Evolutionary conservation across 2,113 vertebrate species (phyloP).

Genomic region (Vombatus ursinus): DNA sequence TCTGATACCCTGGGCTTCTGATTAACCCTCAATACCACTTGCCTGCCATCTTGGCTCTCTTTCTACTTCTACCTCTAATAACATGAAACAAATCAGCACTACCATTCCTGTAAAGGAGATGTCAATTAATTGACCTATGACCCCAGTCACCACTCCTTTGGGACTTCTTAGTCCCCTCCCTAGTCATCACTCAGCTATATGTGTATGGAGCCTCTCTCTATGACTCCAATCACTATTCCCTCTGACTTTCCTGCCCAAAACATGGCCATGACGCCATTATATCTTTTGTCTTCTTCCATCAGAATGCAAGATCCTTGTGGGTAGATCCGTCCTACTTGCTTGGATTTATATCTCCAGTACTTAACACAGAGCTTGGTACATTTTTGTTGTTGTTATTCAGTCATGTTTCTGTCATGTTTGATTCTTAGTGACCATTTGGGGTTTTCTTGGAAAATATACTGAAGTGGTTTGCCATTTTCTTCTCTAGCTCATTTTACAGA

Average conservation of each 20-base stretch:
- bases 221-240: neutral
- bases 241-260: neutral
- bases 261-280: neutral
- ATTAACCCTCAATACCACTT: neutral
- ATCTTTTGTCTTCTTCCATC: neutral
- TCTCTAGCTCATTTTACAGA: neutral
- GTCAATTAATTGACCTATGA: neutral
- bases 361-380: neutral
- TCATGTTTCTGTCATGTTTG: neutral
- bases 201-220: neutral
- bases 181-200: neutral
- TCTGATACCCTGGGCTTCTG: neutral
- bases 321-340: neutral
- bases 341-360: neutral
- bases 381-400: neutral
- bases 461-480: neutral
- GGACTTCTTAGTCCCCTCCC: neutral
- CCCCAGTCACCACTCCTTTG: neutral
- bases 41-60: neutral
- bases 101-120: neutral
- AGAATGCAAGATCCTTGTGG: neutral
- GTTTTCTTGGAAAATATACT: neutral
- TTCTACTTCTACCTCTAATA: neutral
- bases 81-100: neutral
- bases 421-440: neutral